Percentiles rank a stretch among this genome's conserved stretches.
Evolutionary conservation across 2,888 invertebrate genomes (phyloP).

Genomic region (Amphipyra tragopoginis): DNA sequence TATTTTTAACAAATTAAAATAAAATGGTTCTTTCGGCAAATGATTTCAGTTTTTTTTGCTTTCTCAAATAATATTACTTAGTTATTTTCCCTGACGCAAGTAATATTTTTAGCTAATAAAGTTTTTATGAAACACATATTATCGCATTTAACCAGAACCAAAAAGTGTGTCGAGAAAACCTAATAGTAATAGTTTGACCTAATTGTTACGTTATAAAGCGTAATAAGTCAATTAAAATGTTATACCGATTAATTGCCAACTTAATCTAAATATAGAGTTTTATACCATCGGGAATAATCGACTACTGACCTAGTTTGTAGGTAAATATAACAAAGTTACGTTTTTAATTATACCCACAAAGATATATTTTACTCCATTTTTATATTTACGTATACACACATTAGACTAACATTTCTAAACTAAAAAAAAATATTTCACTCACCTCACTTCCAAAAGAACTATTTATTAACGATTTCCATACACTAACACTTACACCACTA

Average conservation of each 20-base stretch:
- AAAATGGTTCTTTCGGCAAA: too few relatives aligned
- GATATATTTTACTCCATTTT: too few relatives aligned
- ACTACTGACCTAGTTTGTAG: background rate
- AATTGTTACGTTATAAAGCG: background rate
- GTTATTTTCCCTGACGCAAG: too few relatives aligned
- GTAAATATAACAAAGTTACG: too few relatives aligned
- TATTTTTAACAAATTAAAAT: too few relatives aligned
- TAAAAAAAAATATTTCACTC: constrained; percentile 17
- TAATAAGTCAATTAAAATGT: constrained; percentile 1
- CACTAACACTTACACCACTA: constrained; percentile 37
- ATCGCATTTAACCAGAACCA: background rate
- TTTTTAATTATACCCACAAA: too few relatives aligned
- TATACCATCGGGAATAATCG: background rate
- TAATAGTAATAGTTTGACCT: background rate
- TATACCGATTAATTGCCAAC: background rate
- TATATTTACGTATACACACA: too few relatives aligned
- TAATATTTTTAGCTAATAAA: too few relatives aligned
- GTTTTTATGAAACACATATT: too few relatives aligned
- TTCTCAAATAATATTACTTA: too few relatives aligned
- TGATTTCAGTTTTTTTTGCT: too few relatives aligned
- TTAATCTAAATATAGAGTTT: background rate
- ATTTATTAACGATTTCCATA: constrained; percentile 1
- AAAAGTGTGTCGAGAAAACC: background rate
- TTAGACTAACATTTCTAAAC: too few relatives aligned
- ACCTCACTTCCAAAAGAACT: constrained; percentile 29